Evolutionary conservation across 2,797 vertebrate genomes (phyloP).

Genomic region (Odontamblyopus rebecca): DNA sequence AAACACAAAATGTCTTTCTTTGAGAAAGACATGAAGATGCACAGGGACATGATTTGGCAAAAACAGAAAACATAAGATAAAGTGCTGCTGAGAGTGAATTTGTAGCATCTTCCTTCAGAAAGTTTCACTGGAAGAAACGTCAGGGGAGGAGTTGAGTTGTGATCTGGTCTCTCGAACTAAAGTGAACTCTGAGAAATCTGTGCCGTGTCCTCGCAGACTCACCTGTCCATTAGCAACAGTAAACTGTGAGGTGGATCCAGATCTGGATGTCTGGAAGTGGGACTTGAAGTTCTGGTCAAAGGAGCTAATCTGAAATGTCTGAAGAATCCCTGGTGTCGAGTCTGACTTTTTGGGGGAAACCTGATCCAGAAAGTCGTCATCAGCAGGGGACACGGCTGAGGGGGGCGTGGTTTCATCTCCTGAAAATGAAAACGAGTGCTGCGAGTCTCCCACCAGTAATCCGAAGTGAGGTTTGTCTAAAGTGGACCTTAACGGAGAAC

Average conservation of each 20-base stretch:
- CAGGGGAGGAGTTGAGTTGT: conserved; percentile 94
- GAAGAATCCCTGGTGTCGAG: conserved; percentile 87
- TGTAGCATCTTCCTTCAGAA: conserved; percentile 78
- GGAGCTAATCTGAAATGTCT: conserved; percentile 94
- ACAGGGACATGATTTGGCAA: conserved; percentile 81
- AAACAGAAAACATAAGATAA: conserved; percentile 86
- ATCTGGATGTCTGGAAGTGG: conserved; percentile 90
- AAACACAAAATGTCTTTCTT: conserved; percentile 26
- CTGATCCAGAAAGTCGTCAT: conserved; percentile 97
- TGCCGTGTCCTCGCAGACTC: conserved; percentile 89
- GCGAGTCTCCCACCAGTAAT: conserved; percentile 93
- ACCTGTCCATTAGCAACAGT: conserved; percentile 95
- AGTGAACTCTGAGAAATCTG: conserved; percentile 96
- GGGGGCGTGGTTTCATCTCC: conserved; percentile 95
- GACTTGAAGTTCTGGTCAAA: conserved; percentile 97
- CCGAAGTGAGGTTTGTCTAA: conserved; percentile 97
- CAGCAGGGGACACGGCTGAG: conserved; percentile 88
- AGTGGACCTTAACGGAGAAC: conserved; percentile 91
- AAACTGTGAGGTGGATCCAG: conserved; percentile 92
- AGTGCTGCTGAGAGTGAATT: conserved; percentile 84
- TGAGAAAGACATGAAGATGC: conserved; percentile 60
- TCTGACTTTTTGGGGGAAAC: conserved; percentile 98
- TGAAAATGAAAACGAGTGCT: conserved; percentile 97
- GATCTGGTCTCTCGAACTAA: conserved; percentile 95
- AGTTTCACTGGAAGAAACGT: conserved; percentile 93